Conservation (phyloP, 2,888 invertebrate species). For the Erannis defoliaria region DNA sequence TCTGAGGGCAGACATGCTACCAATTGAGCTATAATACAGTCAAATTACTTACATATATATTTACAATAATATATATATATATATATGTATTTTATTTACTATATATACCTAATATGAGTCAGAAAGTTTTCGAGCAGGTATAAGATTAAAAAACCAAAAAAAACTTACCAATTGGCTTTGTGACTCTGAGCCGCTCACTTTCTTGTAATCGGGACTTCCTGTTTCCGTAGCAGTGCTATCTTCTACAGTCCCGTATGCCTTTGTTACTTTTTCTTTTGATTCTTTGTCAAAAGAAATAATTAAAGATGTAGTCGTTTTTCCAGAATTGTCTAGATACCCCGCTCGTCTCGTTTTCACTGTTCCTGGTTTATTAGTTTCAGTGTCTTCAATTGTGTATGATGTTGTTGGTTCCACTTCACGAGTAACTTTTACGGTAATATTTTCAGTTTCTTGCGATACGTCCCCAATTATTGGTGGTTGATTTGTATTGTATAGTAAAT, state of each 20-base stretch:
- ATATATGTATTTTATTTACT: no score
- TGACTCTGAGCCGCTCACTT: slow-evolving; percentile 52
- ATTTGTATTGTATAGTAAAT: slow-evolving; percentile 26
- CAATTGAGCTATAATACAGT: no score
- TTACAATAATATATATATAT: no score
- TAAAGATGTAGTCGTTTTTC: slow-evolving; percentile 43
- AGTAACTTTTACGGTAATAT: slow-evolving; percentile 14
- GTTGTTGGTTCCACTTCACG: slow-evolving; percentile 18
- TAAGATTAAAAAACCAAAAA: not conserved
- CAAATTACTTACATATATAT: no score
- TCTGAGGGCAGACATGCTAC: no score
- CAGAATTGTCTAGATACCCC: slow-evolving; percentile 69
- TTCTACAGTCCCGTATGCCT: slow-evolving; percentile 47
- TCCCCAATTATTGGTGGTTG: slow-evolving; percentile 4
- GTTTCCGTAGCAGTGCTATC: slow-evolving; percentile 50
- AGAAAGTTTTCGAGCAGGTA: no score
- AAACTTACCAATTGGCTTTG: slow-evolving; percentile 71
- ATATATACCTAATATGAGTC: no score
- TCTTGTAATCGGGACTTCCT: slow-evolving; percentile 50
- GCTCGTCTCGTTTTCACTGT: slow-evolving; percentile 68
- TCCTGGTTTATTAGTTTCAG: slow-evolving; percentile 44
- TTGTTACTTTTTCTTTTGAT: slow-evolving; percentile 38
- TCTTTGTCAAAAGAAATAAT: slow-evolving; percentile 28
- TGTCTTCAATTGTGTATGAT: slow-evolving; percentile 22
- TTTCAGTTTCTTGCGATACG: slow-evolving; percentile 13